These are phyloP conservation scores for Epistrophella euchroma DNA, from an alignment of 2,888 invertebrate species.

Conservation along the genomic window DNA sequence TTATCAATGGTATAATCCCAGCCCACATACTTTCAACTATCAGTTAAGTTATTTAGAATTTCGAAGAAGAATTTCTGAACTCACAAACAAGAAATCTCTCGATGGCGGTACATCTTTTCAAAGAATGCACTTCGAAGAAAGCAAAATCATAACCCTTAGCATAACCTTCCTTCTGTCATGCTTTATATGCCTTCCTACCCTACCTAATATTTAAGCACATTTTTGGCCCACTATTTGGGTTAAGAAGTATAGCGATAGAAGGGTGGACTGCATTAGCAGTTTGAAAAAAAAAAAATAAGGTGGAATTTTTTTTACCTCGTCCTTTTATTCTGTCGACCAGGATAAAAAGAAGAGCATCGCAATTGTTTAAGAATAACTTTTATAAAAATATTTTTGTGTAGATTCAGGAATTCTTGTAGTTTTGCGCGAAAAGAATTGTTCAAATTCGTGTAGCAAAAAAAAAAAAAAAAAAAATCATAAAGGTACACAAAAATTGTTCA, in stretches of 20 bases:
- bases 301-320: constrained; percentile 54
- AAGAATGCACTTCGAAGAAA: constrained; percentile 66
- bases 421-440: constrained; percentile 61
- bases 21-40: constrained; percentile 67
- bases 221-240: constrained; percentile 37
- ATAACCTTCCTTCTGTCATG: not conserved
- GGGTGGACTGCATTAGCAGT: constrained; percentile 65
- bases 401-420: constrained; percentile 58
- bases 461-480: constrained; percentile 26
- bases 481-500: constrained; percentile 40
- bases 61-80: constrained; percentile 70
- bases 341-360: not conserved
- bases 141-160: constrained; percentile 40
- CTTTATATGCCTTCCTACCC: not conserved
- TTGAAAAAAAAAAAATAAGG: constrained; percentile 23
- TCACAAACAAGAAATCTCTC: constrained; percentile 68
- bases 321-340: not conserved
- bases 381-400: constrained; percentile 51
- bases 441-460: constrained; percentile 16
- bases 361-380: constrained; percentile 67
- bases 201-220: constrained; percentile 3
- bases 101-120: constrained; percentile 53
- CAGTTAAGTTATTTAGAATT: constrained; percentile 74
- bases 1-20: constrained; percentile 68
- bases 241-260: not conserved